Evolutionary conservation across 1,140 invertebrate genomes (phyloP).

Genomic region (Druon quercuslanigerum): DNA sequence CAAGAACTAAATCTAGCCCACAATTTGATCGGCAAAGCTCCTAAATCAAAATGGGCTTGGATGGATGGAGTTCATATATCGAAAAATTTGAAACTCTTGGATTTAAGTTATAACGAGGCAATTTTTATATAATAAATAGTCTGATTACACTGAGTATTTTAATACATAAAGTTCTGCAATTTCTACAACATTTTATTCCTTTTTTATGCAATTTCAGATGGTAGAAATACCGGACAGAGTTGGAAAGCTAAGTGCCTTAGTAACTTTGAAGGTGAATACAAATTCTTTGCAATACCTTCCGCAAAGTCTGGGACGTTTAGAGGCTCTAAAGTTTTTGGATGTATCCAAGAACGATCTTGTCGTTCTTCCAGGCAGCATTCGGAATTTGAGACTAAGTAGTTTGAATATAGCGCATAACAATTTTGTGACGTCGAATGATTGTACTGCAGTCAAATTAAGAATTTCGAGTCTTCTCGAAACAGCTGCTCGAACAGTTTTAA

Average conservation of each 20-base stretch:
- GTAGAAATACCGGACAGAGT: constrained; percentile 78
- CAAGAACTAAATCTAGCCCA: constrained; percentile 82
- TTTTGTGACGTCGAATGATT: constrained; percentile 61
- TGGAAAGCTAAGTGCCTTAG: constrained; percentile 77
- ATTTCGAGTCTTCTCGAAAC: constrained; percentile 56
- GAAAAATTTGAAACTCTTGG: constrained; percentile 77
- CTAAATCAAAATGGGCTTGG: constrained; percentile 80
- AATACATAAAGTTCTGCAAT: constrained; percentile 8
- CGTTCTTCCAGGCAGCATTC: constrained; percentile 75
- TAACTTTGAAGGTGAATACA: constrained; percentile 76
- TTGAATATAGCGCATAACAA: constrained; percentile 78
- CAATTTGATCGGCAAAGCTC: constrained; percentile 80
- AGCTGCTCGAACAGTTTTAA: constrained; percentile 59
- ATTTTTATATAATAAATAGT: constrained; percentile 46
- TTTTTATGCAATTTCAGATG: constrained; percentile 56
- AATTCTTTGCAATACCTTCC: constrained; percentile 74
- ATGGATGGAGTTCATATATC: constrained; percentile 75
- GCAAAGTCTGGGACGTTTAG: constrained; percentile 69
- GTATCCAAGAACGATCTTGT: constrained; percentile 76
- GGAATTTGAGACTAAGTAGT: constrained; percentile 73
- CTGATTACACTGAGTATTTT: constrained; percentile 17
- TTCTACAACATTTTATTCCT: constrained; percentile 40
- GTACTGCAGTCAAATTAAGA: constrained; percentile 46
- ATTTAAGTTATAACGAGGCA: constrained; percentile 80
- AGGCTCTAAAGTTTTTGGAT: constrained; percentile 70